Evolutionary conservation across 2,888 invertebrate species (phyloP).

Genomic region (Acanthosepion pharaonis): DNA sequence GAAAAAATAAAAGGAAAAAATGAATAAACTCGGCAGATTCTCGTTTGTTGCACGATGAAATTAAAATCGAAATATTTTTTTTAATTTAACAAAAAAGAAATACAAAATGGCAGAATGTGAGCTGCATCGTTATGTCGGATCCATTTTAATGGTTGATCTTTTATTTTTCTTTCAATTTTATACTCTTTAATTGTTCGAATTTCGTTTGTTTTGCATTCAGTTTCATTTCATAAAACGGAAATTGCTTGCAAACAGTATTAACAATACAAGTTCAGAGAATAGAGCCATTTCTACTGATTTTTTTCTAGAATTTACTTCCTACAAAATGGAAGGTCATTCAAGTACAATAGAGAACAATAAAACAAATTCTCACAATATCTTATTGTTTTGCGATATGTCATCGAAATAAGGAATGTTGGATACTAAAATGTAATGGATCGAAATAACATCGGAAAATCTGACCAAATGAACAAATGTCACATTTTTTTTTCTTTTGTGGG

Average conservation of each 20-base stretch:
- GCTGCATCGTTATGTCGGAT: neutral
- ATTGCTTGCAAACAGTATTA: neutral
- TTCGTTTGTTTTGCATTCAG: neutral
- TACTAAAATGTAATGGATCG: too few relatives aligned
- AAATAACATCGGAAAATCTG: too few relatives aligned
- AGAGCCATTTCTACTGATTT: neutral
- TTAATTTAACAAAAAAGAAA: neutral
- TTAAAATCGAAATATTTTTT: neutral
- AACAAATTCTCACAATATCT: too few relatives aligned
- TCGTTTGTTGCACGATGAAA: neutral
- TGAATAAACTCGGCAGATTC: neutral
- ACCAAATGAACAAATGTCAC: too few relatives aligned
- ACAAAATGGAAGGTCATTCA: neutral
- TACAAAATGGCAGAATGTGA: neutral
- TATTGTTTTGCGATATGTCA: neutral
- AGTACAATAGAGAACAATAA: neutral
- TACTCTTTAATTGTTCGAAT: neutral
- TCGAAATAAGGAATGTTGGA: too few relatives aligned
- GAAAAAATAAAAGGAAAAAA: too few relatives aligned
- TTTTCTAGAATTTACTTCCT: neutral
- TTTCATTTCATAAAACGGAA: neutral
- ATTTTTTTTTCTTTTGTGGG: too few relatives aligned
- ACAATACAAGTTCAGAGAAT: neutral
- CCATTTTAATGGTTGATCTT: neutral
- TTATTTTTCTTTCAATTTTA: neutral